These are phyloP conservation scores for Hyposoter dolosus DNA, from an alignment of 2,888 invertebrate species.

Conservation along the genomic window DNA sequence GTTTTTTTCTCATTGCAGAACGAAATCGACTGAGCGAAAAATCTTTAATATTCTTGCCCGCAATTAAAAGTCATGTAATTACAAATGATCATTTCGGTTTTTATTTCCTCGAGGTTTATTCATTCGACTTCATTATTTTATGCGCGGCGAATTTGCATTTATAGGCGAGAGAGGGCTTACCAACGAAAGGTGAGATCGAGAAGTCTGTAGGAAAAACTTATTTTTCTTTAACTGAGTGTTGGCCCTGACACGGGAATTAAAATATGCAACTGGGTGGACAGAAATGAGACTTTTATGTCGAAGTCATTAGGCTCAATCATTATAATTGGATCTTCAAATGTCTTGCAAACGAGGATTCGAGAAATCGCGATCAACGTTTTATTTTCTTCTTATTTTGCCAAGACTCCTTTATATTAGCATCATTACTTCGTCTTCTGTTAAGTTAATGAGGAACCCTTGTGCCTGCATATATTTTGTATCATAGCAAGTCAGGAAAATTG, in stretches of 20 bases:
- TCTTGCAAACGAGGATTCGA: slow-evolving; percentile 42
- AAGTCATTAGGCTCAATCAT: slow-evolving; percentile 61
- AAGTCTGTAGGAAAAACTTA: slow-evolving; percentile 27
- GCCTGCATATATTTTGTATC: not conserved
- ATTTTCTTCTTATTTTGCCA: not conserved
- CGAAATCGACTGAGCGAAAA: not conserved
- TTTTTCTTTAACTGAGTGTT: slow-evolving; percentile 1
- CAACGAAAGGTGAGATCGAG: not conserved
- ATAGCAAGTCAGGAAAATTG: not conserved
- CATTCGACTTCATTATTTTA: slow-evolving; percentile 18
- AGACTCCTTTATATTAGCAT: slow-evolving; percentile 24
- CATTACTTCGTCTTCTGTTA: slow-evolving; percentile 34
- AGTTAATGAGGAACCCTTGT: not conserved
- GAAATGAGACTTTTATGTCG: slow-evolving; percentile 22
- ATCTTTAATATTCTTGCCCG: not conserved
- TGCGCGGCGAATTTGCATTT: slow-evolving; percentile 33
- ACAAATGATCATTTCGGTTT: not conserved
- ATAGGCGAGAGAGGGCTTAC: slow-evolving; percentile 12
- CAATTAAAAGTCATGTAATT: not conserved
- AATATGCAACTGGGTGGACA: slow-evolving; percentile 21
- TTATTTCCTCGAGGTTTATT: not conserved
- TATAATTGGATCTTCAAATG: slow-evolving; percentile 54
- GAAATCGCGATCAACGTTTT: slow-evolving; percentile 9
- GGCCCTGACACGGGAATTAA: slow-evolving; percentile 13
- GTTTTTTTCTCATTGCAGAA: not conserved